Conservation (phyloP, 2,888 invertebrate genomes). For the Periphyllus acericola region DNA sequence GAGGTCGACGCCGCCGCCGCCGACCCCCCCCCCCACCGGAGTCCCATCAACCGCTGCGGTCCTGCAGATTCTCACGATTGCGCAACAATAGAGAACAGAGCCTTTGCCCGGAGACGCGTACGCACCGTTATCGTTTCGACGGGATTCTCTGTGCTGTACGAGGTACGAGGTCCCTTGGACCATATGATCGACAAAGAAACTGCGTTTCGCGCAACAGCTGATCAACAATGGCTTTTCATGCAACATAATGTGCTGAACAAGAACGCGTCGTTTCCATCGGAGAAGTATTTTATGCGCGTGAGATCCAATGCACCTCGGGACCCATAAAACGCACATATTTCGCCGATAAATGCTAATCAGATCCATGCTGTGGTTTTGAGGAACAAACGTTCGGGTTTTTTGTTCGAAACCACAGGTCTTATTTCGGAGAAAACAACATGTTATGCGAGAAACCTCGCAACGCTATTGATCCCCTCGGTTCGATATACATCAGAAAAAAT, state of each 20-base stretch:
- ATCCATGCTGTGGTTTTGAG: not conserved
- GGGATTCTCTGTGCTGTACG: not conserved
- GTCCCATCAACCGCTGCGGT: no score
- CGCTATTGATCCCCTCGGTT: not conserved
- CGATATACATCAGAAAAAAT: not conserved
- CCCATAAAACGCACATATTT: not conserved
- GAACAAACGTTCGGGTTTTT: slow-evolving; percentile 15
- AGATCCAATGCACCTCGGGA: not conserved
- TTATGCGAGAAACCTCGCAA: not conserved
- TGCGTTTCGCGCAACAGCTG: slow-evolving; percentile 37
- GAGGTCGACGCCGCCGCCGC: no score
- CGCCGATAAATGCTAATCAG: not conserved
- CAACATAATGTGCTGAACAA: not conserved
- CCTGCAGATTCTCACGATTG: slow-evolving; percentile 52
- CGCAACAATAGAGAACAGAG: slow-evolving; percentile 31
- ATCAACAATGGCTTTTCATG: slow-evolving; percentile 26
- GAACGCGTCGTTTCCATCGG: slow-evolving; percentile 1
- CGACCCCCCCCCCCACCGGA: no score
- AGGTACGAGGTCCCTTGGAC: not conserved
- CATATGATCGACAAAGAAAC: slow-evolving; percentile 56
- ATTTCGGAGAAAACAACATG: slow-evolving; percentile 14
- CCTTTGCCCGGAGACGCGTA: not conserved
- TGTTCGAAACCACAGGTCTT: slow-evolving; percentile 27
- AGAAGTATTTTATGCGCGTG: slow-evolving; percentile 26
- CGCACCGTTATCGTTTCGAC: not conserved